phyloP scores from a whole-genome alignment of 2,888 invertebrate genomes.

The Macroteleia sp. region DNA sequence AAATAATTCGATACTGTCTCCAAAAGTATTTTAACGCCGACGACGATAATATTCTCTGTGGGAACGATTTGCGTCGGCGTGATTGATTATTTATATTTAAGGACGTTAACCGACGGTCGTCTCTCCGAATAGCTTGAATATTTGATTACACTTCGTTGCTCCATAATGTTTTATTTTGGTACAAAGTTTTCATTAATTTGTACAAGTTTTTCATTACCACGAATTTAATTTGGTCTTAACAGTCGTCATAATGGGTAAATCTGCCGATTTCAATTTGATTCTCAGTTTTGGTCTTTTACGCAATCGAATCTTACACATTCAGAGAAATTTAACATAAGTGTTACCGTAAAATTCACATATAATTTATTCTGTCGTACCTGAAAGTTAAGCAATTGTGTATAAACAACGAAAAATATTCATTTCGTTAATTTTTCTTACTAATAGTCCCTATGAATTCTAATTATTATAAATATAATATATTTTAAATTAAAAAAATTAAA shows the following conservation, averaged over 20 bases:
- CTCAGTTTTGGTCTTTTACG: no score
- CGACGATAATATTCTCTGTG: conserved; percentile 39
- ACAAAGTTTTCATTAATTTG: conserved; percentile 28
- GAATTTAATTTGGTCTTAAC: conserved; percentile 22
- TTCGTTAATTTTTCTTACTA: no score
- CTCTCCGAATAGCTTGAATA: conserved; percentile 47
- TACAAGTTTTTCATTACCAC: conserved; percentile 11
- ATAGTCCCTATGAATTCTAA: no score
- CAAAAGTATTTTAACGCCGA: conserved; percentile 46
- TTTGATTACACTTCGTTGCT: conserved; percentile 19
- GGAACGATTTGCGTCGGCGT: conserved; percentile 39
- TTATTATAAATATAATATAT: no score
- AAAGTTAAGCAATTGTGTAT: no score
- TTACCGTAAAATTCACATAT: no score
- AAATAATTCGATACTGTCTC: conserved; percentile 53
- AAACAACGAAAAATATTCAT: no score
- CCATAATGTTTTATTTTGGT: conserved; percentile 28
- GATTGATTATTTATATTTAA: conserved; percentile 50
- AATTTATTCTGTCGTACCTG: no score
- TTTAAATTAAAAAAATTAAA: no score
- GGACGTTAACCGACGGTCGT: conserved; percentile 49
- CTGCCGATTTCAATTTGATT: not conserved
- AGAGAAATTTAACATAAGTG: no score
- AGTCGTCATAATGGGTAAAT: not conserved
- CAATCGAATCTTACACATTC: no score